phyloP scores from a whole-genome alignment of 2,797 vertebrate species.

The Ceyx erithaca region DNA sequence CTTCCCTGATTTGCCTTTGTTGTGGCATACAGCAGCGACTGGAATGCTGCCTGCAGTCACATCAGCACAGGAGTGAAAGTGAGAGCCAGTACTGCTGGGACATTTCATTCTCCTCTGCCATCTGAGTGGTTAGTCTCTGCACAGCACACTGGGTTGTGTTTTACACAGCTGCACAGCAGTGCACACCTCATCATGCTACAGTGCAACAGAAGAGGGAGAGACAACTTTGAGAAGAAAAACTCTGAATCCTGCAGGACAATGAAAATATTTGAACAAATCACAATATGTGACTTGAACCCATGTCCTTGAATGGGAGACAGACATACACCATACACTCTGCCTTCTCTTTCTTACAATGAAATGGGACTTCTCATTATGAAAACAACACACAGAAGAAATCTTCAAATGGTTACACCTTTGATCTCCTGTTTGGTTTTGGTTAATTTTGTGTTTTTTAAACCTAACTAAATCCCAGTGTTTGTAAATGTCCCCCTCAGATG shows the following conservation, averaged over 20 bases:
- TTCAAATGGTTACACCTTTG: background rate
- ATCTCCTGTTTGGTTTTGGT: background rate
- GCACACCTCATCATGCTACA: background rate
- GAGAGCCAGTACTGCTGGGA: background rate
- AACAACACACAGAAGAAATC: background rate
- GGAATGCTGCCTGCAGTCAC: rapidly evolving
- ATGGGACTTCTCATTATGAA: background rate
- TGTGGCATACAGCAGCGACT: rapidly evolving
- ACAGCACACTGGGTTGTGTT: background rate
- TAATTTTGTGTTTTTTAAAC: background rate
- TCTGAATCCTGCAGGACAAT: background rate
- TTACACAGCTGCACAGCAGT: background rate
- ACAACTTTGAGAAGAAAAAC: background rate
- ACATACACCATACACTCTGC: background rate
- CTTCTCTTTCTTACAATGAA: background rate
- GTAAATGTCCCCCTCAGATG: background rate
- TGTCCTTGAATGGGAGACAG: background rate
- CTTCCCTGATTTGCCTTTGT: background rate
- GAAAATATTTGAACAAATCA: background rate
- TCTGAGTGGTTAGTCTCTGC: background rate
- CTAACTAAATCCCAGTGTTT: background rate
- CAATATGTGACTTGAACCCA: background rate
- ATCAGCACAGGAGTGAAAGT: background rate
- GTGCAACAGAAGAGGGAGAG: rapidly evolving
- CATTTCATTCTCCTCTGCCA: background rate